Conservation (phyloP, 2,797 vertebrate genomes). For the Dallia pectoralis region DNA sequence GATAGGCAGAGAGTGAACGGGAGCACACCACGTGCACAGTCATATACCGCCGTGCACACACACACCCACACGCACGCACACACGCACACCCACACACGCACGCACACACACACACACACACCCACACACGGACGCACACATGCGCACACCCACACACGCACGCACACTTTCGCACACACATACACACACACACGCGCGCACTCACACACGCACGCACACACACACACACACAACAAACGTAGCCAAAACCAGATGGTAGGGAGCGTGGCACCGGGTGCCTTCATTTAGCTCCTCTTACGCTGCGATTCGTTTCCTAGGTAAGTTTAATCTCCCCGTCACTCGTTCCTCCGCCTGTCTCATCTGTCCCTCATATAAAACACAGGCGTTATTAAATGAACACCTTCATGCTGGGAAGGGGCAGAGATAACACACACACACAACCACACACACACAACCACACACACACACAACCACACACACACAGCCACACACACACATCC, state of each 20-base stretch:
- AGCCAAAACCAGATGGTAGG: conserved; percentile 22
- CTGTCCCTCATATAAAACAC: conserved; percentile 53
- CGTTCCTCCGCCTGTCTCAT: conserved; percentile 47
- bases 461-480: background rate
- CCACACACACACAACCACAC: background rate
- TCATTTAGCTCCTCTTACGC: conserved; percentile 53
- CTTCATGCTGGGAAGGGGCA: conserved; percentile 13
- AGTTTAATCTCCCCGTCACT: conserved; percentile 55
- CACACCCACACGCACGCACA: conserved; percentile 10
- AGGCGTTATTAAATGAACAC: conserved; percentile 48
- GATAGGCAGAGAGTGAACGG: conserved; percentile 38
- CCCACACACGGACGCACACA: background rate
- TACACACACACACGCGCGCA: conserved; percentile 13
- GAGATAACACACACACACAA: conserved; percentile 2
- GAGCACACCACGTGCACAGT: background rate
- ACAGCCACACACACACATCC: background rate
- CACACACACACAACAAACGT: conserved; percentile 2
- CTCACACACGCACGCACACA: background rate
- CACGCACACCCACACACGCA: background rate
- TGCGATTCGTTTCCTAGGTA: conserved; percentile 56
- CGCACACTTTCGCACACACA: conserved; percentile 8
- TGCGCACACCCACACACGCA: conserved; percentile 16
- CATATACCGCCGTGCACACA: background rate
- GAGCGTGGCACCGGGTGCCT: conserved; percentile 35
- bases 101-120: background rate